A percentile compares a stretch with the other conserved stretches of the same genome.
Evolutionary conservation across 2,888 invertebrate genomes (phyloP).

Genomic region (Acholoe squamosa): DNA sequence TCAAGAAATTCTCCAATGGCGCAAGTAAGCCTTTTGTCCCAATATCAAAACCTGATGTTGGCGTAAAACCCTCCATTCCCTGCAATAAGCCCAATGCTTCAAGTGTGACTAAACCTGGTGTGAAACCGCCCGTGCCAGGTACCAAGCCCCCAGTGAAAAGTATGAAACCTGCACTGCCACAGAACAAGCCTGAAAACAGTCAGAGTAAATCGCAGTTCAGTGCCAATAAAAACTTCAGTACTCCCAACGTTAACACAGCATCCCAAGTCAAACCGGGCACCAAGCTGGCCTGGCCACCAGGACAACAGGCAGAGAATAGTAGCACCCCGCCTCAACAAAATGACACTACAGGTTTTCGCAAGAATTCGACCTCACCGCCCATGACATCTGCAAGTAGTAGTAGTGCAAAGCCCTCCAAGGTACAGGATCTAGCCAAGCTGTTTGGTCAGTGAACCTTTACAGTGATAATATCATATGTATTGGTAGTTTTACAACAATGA

Average conservation of each 20-base stretch:
- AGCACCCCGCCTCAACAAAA: not conserved
- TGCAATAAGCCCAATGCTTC: not conserved
- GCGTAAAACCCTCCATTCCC: not conserved
- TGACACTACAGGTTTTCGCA: not conserved
- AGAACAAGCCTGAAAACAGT: conserved; percentile 15
- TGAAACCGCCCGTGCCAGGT: not conserved
- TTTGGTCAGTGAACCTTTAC: not conserved
- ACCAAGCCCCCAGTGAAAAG: not conserved
- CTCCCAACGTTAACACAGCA: not conserved
- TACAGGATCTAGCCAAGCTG: conserved; percentile 35
- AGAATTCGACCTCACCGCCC: not conserved
- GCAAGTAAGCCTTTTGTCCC: not conserved
- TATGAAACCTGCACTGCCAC: not conserved
- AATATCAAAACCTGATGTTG: not conserved
- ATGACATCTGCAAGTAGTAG: not conserved
- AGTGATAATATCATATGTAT: not conserved
- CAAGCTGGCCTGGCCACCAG: conserved; percentile 16
- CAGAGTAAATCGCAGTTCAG: not conserved
- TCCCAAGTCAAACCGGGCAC: not conserved
- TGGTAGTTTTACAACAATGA: not conserved
- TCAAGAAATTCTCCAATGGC: not conserved
- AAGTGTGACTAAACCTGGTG: not conserved
- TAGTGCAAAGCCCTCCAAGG: not conserved
- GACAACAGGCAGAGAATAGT: not conserved
- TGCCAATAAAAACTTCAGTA: not conserved